These are phyloP conservation scores for Callinectes sapidus DNA, from an alignment of 2,888 invertebrate species.

Conservation along the genomic window DNA sequence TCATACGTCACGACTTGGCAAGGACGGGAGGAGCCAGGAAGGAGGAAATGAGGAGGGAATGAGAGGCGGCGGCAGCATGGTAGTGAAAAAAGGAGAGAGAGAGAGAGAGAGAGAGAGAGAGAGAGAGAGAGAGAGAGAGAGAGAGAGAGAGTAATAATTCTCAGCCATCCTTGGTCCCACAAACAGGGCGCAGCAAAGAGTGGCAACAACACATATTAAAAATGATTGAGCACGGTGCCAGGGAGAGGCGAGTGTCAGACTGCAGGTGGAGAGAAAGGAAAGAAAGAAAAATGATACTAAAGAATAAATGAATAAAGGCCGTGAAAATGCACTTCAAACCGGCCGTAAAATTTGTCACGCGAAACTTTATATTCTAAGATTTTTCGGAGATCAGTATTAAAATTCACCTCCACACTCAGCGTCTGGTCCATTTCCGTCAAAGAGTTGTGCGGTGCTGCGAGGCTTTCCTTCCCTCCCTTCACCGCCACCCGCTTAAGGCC, in stretches of 20 bases:
- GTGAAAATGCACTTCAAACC: neutral
- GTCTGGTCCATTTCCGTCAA: neutral
- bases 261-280: neutral
- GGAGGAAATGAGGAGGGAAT: neutral
- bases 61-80: neutral
- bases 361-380: neutral
- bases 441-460: neutral
- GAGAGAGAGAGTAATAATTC: neutral
- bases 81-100: neutral
- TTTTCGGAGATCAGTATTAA: neutral
- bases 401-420: neutral
- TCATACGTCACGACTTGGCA: conserved; percentile 18
- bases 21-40: neutral
- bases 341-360: neutral
- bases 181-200: neutral
- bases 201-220: neutral
- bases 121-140: conserved; percentile 12
- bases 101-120: conserved; percentile 29
- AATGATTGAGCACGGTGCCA: neutral
- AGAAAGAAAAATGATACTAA: neutral
- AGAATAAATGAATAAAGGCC: neutral
- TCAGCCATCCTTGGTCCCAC: neutral
- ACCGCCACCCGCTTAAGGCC: neutral
- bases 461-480: neutral
- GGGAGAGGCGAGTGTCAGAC: neutral